Conservation (phyloP, 1,140 invertebrate genomes). For the Adoxophyes honmai region DNA sequence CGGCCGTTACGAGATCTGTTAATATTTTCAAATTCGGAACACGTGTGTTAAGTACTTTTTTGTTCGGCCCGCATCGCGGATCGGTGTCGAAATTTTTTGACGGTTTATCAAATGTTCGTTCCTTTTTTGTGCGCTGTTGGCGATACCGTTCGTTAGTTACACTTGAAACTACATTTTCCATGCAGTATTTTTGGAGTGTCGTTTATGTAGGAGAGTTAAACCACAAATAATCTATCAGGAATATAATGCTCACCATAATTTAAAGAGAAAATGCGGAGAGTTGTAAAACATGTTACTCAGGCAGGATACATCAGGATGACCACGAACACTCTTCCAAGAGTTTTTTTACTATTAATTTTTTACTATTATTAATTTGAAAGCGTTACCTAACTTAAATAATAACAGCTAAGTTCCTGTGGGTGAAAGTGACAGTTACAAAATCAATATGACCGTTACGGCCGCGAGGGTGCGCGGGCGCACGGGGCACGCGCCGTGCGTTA, state of each 20-base stretch:
- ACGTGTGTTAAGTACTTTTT: constrained; percentile 63
- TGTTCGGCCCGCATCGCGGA: constrained; percentile 33
- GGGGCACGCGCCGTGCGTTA: constrained; percentile 48
- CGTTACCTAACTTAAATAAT: too few species aligned
- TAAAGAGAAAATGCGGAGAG: too few species aligned
- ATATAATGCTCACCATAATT: too few species aligned
- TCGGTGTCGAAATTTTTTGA: constrained; percentile 20
- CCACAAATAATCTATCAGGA: too few species aligned
- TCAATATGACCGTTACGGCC: constrained; percentile 64
- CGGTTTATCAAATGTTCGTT: constrained; percentile 10
- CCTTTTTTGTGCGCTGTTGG: background rate
- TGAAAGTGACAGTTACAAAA: constrained; percentile 70
- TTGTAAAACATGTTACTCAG: too few species aligned
- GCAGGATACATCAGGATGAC: too few species aligned
- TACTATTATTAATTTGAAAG: too few species aligned
- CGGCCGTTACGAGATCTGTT: constrained; percentile 58
- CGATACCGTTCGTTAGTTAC: background rate
- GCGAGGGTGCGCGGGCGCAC: constrained; percentile 49
- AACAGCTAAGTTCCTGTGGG: constrained; percentile 2
- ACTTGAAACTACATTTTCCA: too few species aligned
- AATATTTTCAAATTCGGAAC: constrained; percentile 62
- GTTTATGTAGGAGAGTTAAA: too few species aligned
- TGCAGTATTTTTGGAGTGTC: too few species aligned
- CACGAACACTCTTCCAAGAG: too few species aligned
- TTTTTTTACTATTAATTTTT: too few species aligned